Percentiles rank a stretch among this genome's conserved stretches.
These are phyloP conservation scores for Ostrea edulis DNA, from an alignment of 1,140 invertebrate genomes.

Conservation along the genomic window DNA sequence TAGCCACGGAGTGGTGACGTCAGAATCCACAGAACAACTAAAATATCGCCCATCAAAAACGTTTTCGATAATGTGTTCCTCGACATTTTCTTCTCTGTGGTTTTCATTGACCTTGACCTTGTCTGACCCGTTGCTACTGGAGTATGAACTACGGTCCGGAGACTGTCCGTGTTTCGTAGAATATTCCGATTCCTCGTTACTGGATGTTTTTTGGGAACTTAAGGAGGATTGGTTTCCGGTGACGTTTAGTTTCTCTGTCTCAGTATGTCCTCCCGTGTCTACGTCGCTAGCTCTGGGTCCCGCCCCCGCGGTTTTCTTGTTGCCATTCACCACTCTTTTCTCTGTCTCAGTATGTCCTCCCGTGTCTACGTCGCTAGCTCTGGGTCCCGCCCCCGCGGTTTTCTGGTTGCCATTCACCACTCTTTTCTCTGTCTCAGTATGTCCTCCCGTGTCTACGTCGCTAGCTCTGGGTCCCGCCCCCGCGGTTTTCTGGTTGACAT, in stretches of 20 bases:
- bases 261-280: too few relatives aligned
- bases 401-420: too few relatives aligned
- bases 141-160: neutral
- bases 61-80: neutral
- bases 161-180: neutral
- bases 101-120: neutral
- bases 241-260: too few relatives aligned
- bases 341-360: too few relatives aligned
- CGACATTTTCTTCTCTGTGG: neutral
- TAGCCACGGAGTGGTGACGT: constrained; percentile 47
- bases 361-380: too few relatives aligned
- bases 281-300: too few relatives aligned
- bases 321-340: neutral
- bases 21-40: constrained; percentile 27
- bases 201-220: neutral
- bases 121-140: neutral
- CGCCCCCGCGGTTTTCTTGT: neutral
- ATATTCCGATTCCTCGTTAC: neutral
- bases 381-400: neutral
- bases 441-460: too few relatives aligned
- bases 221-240: neutral
- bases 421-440: neutral
- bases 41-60: neutral
- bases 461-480: neutral
- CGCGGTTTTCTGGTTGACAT: neutral